These are phyloP conservation scores for Catharus ustulatus DNA, from an alignment of 2,797 vertebrate species.

Conservation along the genomic window DNA sequence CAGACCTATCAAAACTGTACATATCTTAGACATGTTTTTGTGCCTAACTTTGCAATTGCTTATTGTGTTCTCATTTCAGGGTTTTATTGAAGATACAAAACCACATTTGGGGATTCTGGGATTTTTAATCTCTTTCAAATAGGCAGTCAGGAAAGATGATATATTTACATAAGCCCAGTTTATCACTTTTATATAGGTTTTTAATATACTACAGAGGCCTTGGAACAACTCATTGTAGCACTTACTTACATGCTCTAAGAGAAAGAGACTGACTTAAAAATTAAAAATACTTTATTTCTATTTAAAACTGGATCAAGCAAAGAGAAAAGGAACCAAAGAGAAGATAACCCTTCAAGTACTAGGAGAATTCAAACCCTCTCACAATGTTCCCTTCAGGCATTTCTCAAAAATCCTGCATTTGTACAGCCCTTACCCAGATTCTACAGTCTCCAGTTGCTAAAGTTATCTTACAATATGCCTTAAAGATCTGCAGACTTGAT, in stretches of 20 bases:
- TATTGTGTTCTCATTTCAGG: not conserved
- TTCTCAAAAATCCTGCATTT: not conserved
- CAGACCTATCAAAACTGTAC: not conserved
- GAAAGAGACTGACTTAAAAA: not conserved
- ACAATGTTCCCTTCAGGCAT: not conserved
- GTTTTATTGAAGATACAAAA: not conserved
- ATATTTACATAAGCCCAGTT: not conserved
- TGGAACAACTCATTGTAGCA: not conserved
- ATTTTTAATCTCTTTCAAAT: not conserved
- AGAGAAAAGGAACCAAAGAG: not conserved
- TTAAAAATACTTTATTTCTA: not conserved
- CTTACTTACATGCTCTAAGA: accelerated
- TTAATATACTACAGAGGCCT: not conserved
- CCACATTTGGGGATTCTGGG: not conserved
- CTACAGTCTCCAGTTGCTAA: not conserved
- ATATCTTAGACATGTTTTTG: not conserved
- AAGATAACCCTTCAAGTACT: not conserved
- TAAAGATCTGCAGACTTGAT: not conserved
- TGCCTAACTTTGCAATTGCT: not conserved
- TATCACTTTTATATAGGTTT: not conserved
- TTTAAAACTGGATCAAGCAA: not conserved
- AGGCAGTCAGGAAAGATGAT: not conserved
- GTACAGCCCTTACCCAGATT: not conserved
- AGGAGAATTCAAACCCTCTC: not conserved
- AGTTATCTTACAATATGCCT: not conserved